Evolutionary conservation across 2,797 vertebrate genomes (phyloP), one percentile per base, ranked within the genome.

Genomic region (Acanthiza pusilla): DNA sequence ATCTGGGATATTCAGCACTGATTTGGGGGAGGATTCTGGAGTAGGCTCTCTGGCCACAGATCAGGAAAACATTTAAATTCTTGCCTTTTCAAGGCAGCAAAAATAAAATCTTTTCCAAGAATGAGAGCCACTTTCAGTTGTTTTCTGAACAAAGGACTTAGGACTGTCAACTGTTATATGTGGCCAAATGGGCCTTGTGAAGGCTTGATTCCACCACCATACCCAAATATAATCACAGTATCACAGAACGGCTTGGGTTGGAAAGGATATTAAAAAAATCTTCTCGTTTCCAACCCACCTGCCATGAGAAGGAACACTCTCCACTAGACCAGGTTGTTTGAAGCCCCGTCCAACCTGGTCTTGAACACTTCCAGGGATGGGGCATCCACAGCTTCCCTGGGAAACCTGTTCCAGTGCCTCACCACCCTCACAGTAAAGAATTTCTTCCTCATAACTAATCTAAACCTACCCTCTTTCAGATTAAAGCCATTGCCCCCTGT

Each of bases 1-100:
- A 91, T 88, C 25, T 14, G 63, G 20, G 16, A 68, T 75, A 15
- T 27, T 77, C 54, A 26, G 21, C 22, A 63, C 1, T 67, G 55
- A 55, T 58, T 40, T 45, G 3, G 0, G 5, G 19, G 2, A 2
- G 7, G 5, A 18, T 38, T 80, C 51, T 63, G 10, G 7, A 58
- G 17, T 13, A 87, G 15, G 22, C 5, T 25, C 26, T 76, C 9
- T 60, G 45, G 32, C 30, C 26, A 55, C 17, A 88, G 36, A 60
- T 70, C 71, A 91, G 42, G 25, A 79, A 91, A 85, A 22, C 11
- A 53, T 29, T 84, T 73, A 73, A 88, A 89, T 60, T 48, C 22
- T 43, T 86, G 11, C 4, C 8, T 91, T 90, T 65, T 70, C 26
- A 78, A 62, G 16, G 25, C 16, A 91, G 17, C 4, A 88, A 84